These are phyloP conservation scores for Polydrusus cervinus DNA, from an alignment of 2,888 invertebrate genomes.

Conservation along the genomic window DNA sequence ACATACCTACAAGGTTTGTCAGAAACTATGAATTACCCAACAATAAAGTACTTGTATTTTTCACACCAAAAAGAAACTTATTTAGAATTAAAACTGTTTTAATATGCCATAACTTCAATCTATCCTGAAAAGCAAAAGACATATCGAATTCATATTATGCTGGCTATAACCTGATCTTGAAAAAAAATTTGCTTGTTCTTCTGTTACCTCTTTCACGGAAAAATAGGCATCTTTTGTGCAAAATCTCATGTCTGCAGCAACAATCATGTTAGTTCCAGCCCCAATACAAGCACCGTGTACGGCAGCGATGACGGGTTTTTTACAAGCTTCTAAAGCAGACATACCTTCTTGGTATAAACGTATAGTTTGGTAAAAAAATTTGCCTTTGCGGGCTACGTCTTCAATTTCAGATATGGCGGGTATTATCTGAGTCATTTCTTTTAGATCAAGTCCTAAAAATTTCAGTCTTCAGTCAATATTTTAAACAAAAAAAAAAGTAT, in stretches of 20 bases:
- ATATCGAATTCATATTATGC: too few relatives aligned
- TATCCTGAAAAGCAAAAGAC: too few relatives aligned
- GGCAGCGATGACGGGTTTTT: constrained; percentile 92
- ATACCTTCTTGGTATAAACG: constrained; percentile 85
- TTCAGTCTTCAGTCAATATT: too few relatives aligned
- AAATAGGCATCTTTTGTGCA: constrained; percentile 94
- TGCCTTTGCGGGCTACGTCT: constrained; percentile 86
- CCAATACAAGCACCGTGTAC: constrained; percentile 94
- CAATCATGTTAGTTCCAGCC: constrained; percentile 90
- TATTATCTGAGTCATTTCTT: constrained; percentile 75
- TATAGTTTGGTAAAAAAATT: constrained; percentile 78
- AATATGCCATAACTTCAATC: too few relatives aligned
- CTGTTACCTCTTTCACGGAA: constrained; percentile 86
- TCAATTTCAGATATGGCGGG: constrained; percentile 76
- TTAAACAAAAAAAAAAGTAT: too few relatives aligned
- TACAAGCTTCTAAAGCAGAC: constrained; percentile 87
- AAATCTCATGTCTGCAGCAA: constrained; percentile 92
- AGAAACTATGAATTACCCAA: too few relatives aligned
- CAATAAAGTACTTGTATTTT: too few relatives aligned
- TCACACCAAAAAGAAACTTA: too few relatives aligned
- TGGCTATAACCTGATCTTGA: too few relatives aligned
- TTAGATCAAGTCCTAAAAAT: constrained; percentile 81
- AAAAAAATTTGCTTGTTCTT: too few relatives aligned
- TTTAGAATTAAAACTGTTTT: too few relatives aligned
- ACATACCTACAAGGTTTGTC: too few relatives aligned